A percentile compares a stretch with the other conserved stretches of the same genome.
phyloP scores from a whole-genome alignment of 2,888 invertebrate species.

The Lacanobia wlatinum region DNA sequence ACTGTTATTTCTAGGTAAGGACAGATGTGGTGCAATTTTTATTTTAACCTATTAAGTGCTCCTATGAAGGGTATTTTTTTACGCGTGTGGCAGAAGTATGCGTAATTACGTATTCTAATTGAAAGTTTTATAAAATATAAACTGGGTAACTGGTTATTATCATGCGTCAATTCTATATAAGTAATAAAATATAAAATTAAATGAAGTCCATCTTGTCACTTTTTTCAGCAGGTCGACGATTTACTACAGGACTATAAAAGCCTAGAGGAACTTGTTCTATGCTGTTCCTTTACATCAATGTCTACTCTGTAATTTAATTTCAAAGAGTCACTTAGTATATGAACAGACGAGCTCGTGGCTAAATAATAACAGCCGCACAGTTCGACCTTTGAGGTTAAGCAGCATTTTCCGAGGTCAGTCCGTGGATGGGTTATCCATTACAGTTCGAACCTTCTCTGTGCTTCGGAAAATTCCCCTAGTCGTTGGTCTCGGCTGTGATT shows the following conservation, averaged over 20 bases:
- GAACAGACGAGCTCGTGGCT: background rate
- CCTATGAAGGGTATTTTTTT: background rate
- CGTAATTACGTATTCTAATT: no score
- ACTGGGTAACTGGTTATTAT: background rate
- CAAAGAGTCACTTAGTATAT: background rate
- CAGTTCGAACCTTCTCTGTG: no score
- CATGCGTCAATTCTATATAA: background rate
- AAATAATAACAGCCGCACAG: no score
- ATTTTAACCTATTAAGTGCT: background rate
- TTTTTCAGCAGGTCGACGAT: background rate
- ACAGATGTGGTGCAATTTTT: slow-evolving; percentile 6
- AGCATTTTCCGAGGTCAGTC: no score
- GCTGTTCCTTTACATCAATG: background rate
- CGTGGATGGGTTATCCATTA: no score
- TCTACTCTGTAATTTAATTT: background rate
- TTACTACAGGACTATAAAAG: background rate
- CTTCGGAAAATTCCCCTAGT: no score
- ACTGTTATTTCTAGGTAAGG: slow-evolving; percentile 40
- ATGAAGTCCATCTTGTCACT: background rate
- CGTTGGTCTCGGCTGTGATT: no score
- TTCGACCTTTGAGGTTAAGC: no score
- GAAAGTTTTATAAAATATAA: background rate
- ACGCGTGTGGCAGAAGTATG: background rate
- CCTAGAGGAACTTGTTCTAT: no score
- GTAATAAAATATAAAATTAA: background rate